Evolutionary conservation across 23 tunicate species (phyloP).

Genomic region (Oikopleura albicans): DNA sequence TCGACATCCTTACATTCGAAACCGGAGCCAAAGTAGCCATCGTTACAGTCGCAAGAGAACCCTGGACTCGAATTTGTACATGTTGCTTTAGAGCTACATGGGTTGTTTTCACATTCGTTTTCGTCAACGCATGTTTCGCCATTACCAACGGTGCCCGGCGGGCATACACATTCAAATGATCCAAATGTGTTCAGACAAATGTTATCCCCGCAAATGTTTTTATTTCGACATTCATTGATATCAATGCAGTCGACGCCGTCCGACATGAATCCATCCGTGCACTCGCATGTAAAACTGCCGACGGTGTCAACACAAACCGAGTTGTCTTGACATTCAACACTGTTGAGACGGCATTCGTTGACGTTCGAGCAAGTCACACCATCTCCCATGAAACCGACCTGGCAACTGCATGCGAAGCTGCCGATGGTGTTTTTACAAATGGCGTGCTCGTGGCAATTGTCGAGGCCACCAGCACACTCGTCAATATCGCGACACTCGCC

Average conservation of each 20-base stretch:
- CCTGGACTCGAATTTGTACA: neutral
- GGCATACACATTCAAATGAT: neutral
- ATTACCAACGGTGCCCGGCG: neutral
- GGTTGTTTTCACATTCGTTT: neutral
- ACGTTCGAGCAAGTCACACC: neutral
- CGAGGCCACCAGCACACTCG: neutral
- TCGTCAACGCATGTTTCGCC: neutral
- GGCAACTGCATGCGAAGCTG: constrained; percentile 25
- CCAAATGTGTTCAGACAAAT: neutral
- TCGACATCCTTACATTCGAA: neutral
- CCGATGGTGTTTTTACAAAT: constrained; percentile 25
- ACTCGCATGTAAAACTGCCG: neutral
- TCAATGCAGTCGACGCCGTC: neutral
- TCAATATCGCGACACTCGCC: neutral
- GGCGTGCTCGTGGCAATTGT: neutral
- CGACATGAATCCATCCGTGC: neutral
- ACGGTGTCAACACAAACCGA: neutral
- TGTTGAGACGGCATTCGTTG: neutral
- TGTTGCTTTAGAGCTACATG: neutral
- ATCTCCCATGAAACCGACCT: constrained; percentile 28
- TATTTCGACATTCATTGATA: neutral
- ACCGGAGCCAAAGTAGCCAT: neutral
- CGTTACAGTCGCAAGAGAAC: neutral
- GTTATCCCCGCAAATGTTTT: neutral
- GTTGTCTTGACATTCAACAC: neutral